phyloP scores from a whole-genome alignment of 1,140 invertebrate species.

The Hylyphantes graminicola region DNA sequence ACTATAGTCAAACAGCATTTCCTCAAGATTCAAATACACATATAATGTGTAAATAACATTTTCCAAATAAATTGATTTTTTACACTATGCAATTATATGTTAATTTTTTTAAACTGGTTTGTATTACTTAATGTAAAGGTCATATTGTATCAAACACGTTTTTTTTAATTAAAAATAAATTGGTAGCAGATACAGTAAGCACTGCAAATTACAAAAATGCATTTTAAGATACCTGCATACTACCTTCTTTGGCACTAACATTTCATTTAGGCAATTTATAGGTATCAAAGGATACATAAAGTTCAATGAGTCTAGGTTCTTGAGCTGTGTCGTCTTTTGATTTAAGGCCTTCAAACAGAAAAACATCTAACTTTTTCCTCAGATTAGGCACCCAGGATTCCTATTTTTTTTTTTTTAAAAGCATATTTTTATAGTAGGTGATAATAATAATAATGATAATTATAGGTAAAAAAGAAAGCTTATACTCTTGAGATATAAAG shows the following conservation, averaged over 20 bases:
- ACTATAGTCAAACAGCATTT: no score
- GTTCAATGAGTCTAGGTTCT: conserved; percentile 50
- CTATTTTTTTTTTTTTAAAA: no score
- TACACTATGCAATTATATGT: no score
- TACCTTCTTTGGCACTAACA: not conserved
- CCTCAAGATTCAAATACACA: no score
- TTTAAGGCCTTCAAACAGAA: conserved; percentile 63
- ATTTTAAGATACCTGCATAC: not conserved
- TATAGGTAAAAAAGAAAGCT: not conserved
- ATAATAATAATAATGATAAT: no score
- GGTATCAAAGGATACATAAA: conserved; percentile 58
- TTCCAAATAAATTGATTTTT: no score
- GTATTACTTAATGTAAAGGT: no score
- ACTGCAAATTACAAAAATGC: not conserved
- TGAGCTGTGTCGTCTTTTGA: not conserved
- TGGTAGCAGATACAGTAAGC: no score
- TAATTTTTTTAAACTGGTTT: not conserved
- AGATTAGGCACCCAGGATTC: conserved; percentile 68
- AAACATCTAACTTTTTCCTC: conserved; percentile 66
- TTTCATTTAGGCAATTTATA: not conserved
- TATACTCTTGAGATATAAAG: not conserved
- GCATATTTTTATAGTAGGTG: not conserved
- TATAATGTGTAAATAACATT: no score
- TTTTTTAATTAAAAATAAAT: no score
- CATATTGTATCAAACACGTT: no score